These are phyloP conservation scores for Aphis gossypii DNA, from an alignment of 1,140 invertebrate genomes.

Conservation along the genomic window DNA sequence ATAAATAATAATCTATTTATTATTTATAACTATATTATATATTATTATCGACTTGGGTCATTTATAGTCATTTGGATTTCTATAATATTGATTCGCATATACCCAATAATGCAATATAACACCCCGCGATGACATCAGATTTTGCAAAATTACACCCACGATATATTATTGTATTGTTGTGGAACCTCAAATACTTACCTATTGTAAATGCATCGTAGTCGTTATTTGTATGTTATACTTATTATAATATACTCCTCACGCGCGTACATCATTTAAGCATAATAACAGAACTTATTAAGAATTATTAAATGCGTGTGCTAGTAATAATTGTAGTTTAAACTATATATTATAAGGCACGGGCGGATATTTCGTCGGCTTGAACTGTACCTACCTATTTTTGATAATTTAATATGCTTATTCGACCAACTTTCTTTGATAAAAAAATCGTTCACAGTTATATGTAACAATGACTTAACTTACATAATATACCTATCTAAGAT, in stretches of 20 bases:
- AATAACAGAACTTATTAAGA: not conserved
- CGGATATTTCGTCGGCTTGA: too few relatives aligned
- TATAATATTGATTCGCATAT: not conserved
- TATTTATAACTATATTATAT: not conserved
- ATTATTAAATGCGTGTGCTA: not conserved
- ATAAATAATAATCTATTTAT: slow-evolving; percentile 26
- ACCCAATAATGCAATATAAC: not conserved
- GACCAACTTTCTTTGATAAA: not conserved
- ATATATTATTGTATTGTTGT: not conserved
- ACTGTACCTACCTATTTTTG: not conserved
- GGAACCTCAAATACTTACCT: not conserved
- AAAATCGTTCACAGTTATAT: not conserved
- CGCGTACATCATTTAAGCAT: not conserved
- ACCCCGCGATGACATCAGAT: not conserved
- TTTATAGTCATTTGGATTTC: not conserved
- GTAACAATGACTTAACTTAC: not conserved
- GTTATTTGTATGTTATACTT: too few relatives aligned
- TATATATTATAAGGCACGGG: not conserved
- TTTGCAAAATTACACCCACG: not conserved
- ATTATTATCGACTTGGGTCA: not conserved
- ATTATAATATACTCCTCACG: too few relatives aligned
- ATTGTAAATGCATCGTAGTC: not conserved
- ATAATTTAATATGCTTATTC: not conserved
- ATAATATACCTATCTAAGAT: not conserved
- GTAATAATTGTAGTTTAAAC: not conserved